Evolutionary conservation across 1,140 invertebrate genomes (phyloP), one percentile per base, ranked within the genome.

Genomic region (Contarinia nasturtii): DNA sequence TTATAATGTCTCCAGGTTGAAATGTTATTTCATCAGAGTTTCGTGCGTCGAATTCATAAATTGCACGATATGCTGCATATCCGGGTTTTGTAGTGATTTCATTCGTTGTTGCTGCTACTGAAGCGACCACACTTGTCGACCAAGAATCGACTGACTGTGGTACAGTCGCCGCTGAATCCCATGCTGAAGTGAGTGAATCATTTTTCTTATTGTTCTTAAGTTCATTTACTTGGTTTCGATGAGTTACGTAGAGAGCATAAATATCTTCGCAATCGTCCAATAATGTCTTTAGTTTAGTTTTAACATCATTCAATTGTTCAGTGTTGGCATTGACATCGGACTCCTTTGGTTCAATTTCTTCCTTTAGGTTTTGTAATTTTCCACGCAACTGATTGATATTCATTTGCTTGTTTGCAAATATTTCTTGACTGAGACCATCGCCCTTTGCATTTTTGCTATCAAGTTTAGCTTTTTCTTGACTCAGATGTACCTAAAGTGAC

Each of bases 21-120:
- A 98, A 82, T 19, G 84, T 86, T 20, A 98, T 77, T 67, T 98
- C 95, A 67, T 98, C 95, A 8, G 74, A 70, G 60, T 91, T 94
- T 50, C 92, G 70, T 1, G 91, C 87, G 43, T 80, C 80, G 69
- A 98, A 98, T 60, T 91, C 87, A 60, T 91, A 98, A 4, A 98
- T 68, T 11, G 89, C 91, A 49, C 87, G 75, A 64, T 92, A 96
- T 60, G 79, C 82, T 7, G 72, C 70, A 15, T 70, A 69, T n/a
- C 68, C 72, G 18, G 57, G 54, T n/a, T 56, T 51, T 42, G 57
- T 53, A 52, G 67, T 65, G 41, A 59, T 56, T 10, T 52, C 48
- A 8, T 55, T 50, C 2, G 51, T 56, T 2, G 49, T 50, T 17
- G 51, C 49, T n/a, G 60, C 54, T 7, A 54, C 44, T 17, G 48